Evolutionary conservation across 2,888 invertebrate species (phyloP).

Genomic region (Dasysyrphus tricinctus): DNA sequence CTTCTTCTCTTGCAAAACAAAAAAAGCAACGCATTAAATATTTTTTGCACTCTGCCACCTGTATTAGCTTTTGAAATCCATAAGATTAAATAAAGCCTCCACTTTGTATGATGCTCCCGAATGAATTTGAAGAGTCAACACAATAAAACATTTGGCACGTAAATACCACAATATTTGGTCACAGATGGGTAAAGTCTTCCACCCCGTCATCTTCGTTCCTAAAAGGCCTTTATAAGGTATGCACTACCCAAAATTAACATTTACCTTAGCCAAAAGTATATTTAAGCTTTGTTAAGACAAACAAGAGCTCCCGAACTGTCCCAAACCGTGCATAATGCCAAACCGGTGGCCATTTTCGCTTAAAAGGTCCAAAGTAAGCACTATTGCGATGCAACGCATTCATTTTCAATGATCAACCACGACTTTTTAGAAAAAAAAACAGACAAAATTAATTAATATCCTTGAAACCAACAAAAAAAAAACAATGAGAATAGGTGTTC

Average conservation of each 20-base stretch:
- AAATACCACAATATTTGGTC: slow-evolving; percentile 36
- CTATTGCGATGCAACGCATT: slow-evolving; percentile 19
- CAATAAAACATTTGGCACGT: slow-evolving; percentile 52
- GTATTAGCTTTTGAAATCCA: slow-evolving; percentile 36
- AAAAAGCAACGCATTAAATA: slow-evolving; percentile 42
- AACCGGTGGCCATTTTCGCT: slow-evolving; percentile 16
- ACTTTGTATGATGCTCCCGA: slow-evolving; percentile 53
- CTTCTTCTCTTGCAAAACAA: slow-evolving; percentile 18
- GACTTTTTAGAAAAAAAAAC: neutral
- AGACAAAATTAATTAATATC: slow-evolving; percentile 39
- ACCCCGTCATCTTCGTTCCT: neutral
- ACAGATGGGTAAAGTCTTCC: neutral
- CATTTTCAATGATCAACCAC: neutral
- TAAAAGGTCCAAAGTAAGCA: slow-evolving; percentile 48
- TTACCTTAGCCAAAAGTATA: slow-evolving; percentile 47
- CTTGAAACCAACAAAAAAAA: neutral
- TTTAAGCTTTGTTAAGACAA: slow-evolving; percentile 24
- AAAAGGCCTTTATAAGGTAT: slow-evolving; percentile 2
- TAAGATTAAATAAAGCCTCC: slow-evolving; percentile 63
- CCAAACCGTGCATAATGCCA: neutral
- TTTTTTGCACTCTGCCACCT: slow-evolving; percentile 66
- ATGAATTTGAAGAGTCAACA: slow-evolving; percentile 54
- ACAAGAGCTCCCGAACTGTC: slow-evolving; percentile 19
- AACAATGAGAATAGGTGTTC: slow-evolving; percentile 31
- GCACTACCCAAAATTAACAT: slow-evolving; percentile 71